Evolutionary conservation across 2,797 vertebrate species (phyloP), one percentile per base, ranked within the genome.

Genomic region (Enteromius unitaeniatus): DNA sequence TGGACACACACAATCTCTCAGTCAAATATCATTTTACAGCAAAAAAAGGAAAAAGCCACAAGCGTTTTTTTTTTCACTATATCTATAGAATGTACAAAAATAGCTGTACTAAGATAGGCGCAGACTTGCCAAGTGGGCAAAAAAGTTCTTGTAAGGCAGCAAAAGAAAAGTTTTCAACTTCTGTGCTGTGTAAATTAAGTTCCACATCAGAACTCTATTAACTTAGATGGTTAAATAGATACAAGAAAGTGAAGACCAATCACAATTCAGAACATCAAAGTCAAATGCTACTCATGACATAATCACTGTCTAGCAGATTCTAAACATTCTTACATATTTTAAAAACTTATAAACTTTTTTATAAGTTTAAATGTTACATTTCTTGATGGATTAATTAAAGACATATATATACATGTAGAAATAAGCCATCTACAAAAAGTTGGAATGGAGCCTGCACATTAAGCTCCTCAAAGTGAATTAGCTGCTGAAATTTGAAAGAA

Each of bases 51-150:
- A 40, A 65, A 51, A 51, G 26, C 17, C 47, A 51, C 47, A 31
- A 19, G 26, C 17, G 19, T 15, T 31, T 14, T 64, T 17, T 64
- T 73, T 73, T 19, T 13, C 40, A 23, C 14, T 49, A 49, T 74
- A 64, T 58, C 47, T 58, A 31, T 26, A 60, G 62, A 60, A 49
- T 45, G 47, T 19, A 47, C 45, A 75, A 76, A 79, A 53, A 62
- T 49, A 82, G 51, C 68, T 55, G 47, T 64, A 67, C 69, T 28
- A 87, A 75, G 86, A 80, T 88, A 75, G 86, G 82, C 86, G 90
- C 87, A 89, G 87, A 93, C 89, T 26, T 92, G 90, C 91, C 90
- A 89, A 69, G 80, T 91, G 88, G 86, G 90, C 92, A 93, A 91
- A 93, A 93, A 89, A 40, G 53, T 40, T 37, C 21, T 40, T 58